phyloP scores from a whole-genome alignment of 2,888 invertebrate species.

The Eledone cirrhosa region DNA sequence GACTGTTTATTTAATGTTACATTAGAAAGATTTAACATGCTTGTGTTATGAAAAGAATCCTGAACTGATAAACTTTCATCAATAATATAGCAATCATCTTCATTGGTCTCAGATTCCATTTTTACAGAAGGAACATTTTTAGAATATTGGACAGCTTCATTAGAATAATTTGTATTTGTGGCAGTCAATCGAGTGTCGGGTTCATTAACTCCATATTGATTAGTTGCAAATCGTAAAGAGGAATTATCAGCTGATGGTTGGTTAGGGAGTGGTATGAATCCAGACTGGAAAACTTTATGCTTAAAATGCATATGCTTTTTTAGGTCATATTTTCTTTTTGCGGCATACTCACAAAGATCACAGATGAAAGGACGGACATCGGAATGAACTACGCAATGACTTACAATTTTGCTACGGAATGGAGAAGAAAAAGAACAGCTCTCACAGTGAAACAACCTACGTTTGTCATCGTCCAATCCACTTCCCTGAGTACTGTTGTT shows the following conservation, averaged over 20 bases:
- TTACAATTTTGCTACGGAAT: slow-evolving; percentile 39
- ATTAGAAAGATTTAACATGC: background rate
- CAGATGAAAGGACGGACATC: slow-evolving; percentile 41
- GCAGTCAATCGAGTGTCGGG: background rate
- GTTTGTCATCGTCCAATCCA: background rate
- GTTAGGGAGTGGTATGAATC: slow-evolving; percentile 16
- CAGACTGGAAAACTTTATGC: slow-evolving; percentile 33
- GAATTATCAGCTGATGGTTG: slow-evolving; percentile 5
- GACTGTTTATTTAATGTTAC: background rate
- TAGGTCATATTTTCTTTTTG: slow-evolving; percentile 42
- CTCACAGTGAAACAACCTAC: slow-evolving; percentile 33
- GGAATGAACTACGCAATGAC: slow-evolving; percentile 42
- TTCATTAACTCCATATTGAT: background rate
- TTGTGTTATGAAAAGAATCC: background rate
- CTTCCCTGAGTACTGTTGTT: background rate
- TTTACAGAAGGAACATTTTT: slow-evolving; percentile 15
- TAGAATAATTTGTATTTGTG: background rate
- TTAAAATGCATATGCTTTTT: slow-evolving; percentile 41
- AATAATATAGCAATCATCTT: slow-evolving; percentile 27
- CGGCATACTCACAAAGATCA: slow-evolving; percentile 41
- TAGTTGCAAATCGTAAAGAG: background rate
- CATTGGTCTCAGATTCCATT: background rate
- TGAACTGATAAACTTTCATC: background rate
- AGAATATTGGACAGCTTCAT: background rate
- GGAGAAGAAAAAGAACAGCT: slow-evolving; percentile 39